These are phyloP conservation scores for Sycophila texana DNA, from an alignment of 2,888 invertebrate genomes.

Conservation along the genomic window DNA sequence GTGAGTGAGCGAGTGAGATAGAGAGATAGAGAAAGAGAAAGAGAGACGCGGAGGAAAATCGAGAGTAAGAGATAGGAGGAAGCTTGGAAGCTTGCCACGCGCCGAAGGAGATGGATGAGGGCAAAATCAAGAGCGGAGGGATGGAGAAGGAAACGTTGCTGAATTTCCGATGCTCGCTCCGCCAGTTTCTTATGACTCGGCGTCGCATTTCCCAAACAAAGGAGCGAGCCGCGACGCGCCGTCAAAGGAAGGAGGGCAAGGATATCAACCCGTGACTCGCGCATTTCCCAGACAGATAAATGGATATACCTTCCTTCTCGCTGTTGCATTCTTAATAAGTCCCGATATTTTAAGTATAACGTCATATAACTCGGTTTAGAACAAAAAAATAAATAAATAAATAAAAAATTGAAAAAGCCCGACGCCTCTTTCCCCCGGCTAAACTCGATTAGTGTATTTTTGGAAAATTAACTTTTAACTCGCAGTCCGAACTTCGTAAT, in stretches of 20 bases:
- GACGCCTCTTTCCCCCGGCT: too few relatives aligned
- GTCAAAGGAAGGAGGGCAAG: constrained; percentile 36
- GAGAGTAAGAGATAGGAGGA: not conserved
- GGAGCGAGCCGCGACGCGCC: constrained; percentile 25
- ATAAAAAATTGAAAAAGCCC: too few relatives aligned
- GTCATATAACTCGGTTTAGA: too few relatives aligned
- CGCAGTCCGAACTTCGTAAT: not conserved
- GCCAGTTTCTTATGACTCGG: constrained; percentile 43
- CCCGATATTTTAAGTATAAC: not conserved
- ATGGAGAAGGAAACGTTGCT: constrained; percentile 43
- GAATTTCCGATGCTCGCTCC: constrained; percentile 52
- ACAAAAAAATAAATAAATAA: too few relatives aligned
- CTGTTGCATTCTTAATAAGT: constrained; percentile 30
- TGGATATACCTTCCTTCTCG: not conserved
- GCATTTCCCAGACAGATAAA: constrained; percentile 13
- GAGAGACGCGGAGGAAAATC: not conserved
- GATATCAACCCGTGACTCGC: constrained; percentile 48
- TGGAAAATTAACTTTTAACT: too few relatives aligned
- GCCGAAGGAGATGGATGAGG: constrained; percentile 57
- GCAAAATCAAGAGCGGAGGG: constrained; percentile 47
- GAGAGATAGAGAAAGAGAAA: too few relatives aligned
- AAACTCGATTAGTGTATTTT: too few relatives aligned
- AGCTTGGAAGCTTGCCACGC: constrained; percentile 58
- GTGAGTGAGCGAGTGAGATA: too few relatives aligned
- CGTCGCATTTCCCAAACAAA: constrained; percentile 36